phyloP scores from a whole-genome alignment of 2,113 vertebrate species.

The Chlorocebus sabaeus region DNA sequence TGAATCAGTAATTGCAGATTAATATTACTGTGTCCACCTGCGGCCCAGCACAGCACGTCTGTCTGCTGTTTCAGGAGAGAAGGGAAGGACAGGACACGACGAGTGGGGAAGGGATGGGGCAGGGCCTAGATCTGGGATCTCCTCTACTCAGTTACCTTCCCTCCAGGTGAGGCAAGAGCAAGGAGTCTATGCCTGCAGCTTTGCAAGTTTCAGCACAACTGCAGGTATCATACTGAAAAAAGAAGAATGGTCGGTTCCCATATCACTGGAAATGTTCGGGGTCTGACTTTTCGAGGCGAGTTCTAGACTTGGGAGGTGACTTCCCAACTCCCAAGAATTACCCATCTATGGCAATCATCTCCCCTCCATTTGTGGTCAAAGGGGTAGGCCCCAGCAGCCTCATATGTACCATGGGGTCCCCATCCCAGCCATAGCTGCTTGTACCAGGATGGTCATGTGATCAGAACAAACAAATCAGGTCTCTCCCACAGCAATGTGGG shows the following conservation, averaged over 20 bases:
- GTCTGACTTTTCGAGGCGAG: neutral
- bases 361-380: neutral
- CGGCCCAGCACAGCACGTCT: constrained; percentile 72
- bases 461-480: neutral
- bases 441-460: neutral
- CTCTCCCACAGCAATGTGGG: neutral
- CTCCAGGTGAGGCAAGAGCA: neutral
- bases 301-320: neutral
- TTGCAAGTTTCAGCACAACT: neutral
- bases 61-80: neutral
- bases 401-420: neutral
- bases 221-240: neutral
- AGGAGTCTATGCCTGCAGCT: neutral
- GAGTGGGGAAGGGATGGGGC: neutral
- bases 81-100: neutral
- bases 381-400: neutral
- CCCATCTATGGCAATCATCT: neutral
- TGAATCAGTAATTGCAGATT: constrained; percentile 81
- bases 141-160: neutral
- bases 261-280: neutral
- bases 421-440: neutral
- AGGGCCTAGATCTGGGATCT: neutral
- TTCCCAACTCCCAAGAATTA: neutral
- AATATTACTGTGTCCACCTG: constrained; percentile 82
- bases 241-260: neutral